Percentiles rank a stretch among this genome's conserved stretches.
Conservation (phyloP, 2,113 vertebrate genomes). For the Sceloporus undulatus region DNA sequence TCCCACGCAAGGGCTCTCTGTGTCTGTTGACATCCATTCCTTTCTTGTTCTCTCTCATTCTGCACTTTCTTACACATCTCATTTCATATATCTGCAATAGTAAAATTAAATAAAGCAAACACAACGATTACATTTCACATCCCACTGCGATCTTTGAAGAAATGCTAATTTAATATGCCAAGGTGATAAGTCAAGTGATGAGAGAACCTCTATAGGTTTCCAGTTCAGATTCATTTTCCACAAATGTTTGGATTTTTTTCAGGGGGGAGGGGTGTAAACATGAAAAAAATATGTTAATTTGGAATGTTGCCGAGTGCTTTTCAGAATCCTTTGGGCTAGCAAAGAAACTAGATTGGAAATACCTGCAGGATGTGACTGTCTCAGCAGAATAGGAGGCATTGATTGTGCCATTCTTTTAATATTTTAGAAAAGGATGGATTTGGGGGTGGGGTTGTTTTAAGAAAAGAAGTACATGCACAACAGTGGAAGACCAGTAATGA, state of each 20-base stretch:
- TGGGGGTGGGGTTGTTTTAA: neutral
- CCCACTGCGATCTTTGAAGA: conserved; percentile 60
- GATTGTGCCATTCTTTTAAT: neutral
- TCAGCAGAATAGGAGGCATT: conserved; percentile 13
- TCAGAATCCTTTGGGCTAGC: conserved; percentile 5
- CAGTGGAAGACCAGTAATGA: too few relatives aligned
- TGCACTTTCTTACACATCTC: conserved; percentile 7
- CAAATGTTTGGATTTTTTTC: neutral
- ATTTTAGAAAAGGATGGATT: neutral
- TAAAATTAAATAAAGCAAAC: conserved; percentile 49
- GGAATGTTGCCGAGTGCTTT: conserved; percentile 35
- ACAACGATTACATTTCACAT: conserved; percentile 26
- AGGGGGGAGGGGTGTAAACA: conserved; percentile 34
- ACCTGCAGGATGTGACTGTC: conserved; percentile 3
- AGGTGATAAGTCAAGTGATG: conserved; percentile 55
- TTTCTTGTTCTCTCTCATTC: rapidly evolving
- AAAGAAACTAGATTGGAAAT: conserved; percentile 41
- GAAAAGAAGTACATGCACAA: neutral
- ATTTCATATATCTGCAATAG: conserved; percentile 29
- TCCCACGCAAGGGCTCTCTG: neutral
- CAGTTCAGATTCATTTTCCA: conserved; percentile 53
- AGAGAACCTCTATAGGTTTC: conserved; percentile 47
- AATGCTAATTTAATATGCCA: conserved; percentile 52
- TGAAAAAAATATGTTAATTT: conserved; percentile 36
- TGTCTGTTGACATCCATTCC: neutral